Evolutionary conservation across 2,113 vertebrate genomes (phyloP).

Genomic region (Myiozetetes cayanensis): DNA sequence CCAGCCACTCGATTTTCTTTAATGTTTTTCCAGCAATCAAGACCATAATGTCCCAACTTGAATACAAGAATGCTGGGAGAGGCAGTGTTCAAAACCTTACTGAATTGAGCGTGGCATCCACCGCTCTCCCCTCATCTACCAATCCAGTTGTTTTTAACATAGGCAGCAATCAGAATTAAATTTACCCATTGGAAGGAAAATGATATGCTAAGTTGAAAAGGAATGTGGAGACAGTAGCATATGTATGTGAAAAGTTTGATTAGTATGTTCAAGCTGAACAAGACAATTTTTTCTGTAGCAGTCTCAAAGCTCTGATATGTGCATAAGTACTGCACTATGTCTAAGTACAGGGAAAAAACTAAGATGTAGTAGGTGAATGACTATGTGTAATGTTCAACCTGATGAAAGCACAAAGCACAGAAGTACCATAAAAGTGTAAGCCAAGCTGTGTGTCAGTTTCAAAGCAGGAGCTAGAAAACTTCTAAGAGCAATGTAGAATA

Average conservation of each 20-base stretch:
- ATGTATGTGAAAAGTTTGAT: not conserved
- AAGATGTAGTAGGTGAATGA: not conserved
- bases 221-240: not conserved
- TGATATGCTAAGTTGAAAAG: not conserved
- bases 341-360: not conserved
- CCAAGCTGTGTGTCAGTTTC: not conserved
- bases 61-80: not conserved
- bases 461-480: slow-evolving; percentile 11
- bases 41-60: not conserved
- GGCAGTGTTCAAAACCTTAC: not conserved
- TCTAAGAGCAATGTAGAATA: slow-evolving; percentile 8
- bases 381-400: not conserved
- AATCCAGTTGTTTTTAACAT: not conserved
- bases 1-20: not conserved
- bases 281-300: not conserved
- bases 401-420: not conserved
- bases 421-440: not conserved
- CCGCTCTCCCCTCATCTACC: not conserved
- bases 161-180: not conserved
- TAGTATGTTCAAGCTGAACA: not conserved
- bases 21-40: not conserved
- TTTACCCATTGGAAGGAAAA: not conserved
- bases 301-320: not conserved
- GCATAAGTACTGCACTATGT: not conserved
- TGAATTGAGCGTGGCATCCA: not conserved